Evolutionary conservation across 2,888 invertebrate genomes (phyloP).

Genomic region (Drosophila nr. medialis): DNA sequence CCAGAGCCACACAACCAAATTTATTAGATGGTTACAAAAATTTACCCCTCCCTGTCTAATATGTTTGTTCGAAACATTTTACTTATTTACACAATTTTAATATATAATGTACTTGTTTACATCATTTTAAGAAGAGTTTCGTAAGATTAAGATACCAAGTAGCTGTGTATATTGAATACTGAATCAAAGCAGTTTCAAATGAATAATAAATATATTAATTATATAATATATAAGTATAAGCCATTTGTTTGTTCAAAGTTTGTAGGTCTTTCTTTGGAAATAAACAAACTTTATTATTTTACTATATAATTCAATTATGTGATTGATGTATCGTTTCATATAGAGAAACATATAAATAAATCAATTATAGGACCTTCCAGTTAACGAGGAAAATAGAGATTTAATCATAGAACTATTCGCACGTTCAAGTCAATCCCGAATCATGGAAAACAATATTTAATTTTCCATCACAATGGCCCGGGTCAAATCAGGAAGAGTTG

Average conservation of each 20-base stretch:
- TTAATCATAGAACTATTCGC: background rate
- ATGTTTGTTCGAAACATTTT: background rate
- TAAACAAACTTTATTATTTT: background rate
- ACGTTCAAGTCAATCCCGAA: background rate
- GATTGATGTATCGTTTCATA: background rate
- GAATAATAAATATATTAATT: background rate
- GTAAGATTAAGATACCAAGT: background rate
- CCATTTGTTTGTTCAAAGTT: no score
- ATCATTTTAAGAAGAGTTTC: background rate
- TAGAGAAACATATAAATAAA: background rate
- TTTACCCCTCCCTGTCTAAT: background rate
- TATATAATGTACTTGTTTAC: background rate
- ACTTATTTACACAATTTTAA: background rate
- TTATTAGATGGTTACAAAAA: constrained; percentile 43
- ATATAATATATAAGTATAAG: no score
- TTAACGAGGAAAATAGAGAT: background rate
- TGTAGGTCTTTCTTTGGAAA: background rate
- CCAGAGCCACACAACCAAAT: constrained; percentile 23
- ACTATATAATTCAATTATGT: background rate
- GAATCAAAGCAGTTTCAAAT: background rate
- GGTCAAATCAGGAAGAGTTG: constrained; percentile 3
- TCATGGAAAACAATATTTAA: background rate
- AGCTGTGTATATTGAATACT: background rate
- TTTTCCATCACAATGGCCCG: constrained; percentile 15
- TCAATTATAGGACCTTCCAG: background rate